Percentiles rank a stretch among this genome's conserved stretches.
Evolutionary conservation across 2,888 invertebrate genomes (phyloP).

Genomic region (Dasysyrphus albostriatus): DNA sequence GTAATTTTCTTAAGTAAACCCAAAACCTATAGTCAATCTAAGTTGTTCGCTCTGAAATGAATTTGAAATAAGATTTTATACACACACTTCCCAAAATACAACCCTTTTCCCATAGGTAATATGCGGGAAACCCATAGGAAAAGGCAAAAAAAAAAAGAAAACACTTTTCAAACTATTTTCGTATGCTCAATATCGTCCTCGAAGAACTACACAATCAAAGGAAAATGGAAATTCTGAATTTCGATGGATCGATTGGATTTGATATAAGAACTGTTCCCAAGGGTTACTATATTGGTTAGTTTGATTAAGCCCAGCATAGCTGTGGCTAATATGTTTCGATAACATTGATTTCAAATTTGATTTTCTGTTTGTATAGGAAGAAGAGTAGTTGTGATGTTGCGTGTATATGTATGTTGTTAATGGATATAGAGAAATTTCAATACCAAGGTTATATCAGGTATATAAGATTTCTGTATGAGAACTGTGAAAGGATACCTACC

Average conservation of each 20-base stretch:
- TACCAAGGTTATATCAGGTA: background rate
- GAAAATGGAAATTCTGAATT: constrained; percentile 30
- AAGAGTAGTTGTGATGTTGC: background rate
- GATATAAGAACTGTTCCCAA: constrained; percentile 33
- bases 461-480: background rate
- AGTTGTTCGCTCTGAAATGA: background rate
- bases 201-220: constrained; percentile 13
- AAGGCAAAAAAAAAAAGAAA: background rate
- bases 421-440: background rate
- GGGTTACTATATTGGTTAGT: constrained; percentile 8
- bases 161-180: background rate
- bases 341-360: constrained; percentile 27
- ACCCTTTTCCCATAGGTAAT: background rate
- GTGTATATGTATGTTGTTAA: no score
- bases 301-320: constrained; percentile 52
- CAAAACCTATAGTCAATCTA: background rate
- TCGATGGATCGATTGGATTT: constrained; percentile 30
- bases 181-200: constrained; percentile 9
- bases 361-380: constrained; percentile 2
- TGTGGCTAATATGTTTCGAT: constrained; percentile 34
- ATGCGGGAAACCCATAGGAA: background rate
- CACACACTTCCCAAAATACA: background rate
- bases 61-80: background rate
- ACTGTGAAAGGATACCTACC: no score
- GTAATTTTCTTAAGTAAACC: constrained; percentile 28